Conservation (phyloP, 1,140 invertebrate genomes). For the Diuraphis noxia region DNA sequence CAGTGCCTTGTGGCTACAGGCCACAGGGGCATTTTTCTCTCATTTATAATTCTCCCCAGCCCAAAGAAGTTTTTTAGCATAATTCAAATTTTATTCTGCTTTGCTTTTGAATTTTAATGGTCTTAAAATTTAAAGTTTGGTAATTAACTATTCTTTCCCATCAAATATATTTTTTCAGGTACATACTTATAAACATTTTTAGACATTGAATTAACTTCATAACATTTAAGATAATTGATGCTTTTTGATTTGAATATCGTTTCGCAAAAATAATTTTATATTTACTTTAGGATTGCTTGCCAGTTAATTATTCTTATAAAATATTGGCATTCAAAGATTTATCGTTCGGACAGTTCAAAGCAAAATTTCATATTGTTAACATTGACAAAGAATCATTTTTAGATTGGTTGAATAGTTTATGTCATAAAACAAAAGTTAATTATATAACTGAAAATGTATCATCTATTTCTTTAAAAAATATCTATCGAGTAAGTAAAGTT, state of each 20-base stretch:
- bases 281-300: conserved; percentile 2
- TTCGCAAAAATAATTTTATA: neutral
- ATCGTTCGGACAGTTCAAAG: conserved; percentile 4
- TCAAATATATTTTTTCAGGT: no score
- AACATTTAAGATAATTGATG: neutral
- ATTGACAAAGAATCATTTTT: neutral
- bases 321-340: conserved; percentile 1
- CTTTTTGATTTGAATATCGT: neutral
- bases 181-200: neutral
- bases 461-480: neutral
- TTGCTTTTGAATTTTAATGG: no score
- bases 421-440: neutral
- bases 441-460: neutral
- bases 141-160: no score
- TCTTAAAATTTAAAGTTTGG: no score
- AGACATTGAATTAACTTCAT: neutral
- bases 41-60: no score
- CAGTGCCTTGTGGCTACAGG: no score
- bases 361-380: neutral
- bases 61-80: no score
- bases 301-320: conserved; percentile 8
- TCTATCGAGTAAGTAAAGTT: neutral
- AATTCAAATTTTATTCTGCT: no score
- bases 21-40: no score
- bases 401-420: neutral